phyloP scores from a whole-genome alignment of 2,888 invertebrate genomes.

The Malacosoma neustria region DNA sequence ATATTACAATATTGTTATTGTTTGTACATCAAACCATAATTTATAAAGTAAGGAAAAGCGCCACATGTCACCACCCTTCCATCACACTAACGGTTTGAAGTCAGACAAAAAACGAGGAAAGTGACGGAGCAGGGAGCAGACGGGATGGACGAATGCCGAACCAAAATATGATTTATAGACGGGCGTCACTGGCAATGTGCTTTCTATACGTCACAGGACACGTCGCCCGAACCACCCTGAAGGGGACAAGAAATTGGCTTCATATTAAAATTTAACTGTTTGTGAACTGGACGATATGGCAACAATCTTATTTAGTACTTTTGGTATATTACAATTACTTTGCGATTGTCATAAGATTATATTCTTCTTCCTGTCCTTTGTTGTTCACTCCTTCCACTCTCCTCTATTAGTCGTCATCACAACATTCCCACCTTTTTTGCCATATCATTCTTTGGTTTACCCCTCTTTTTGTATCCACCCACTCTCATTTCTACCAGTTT shows the following conservation, averaged over 20 bases:
- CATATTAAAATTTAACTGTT: neutral
- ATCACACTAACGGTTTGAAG: conserved; percentile 46
- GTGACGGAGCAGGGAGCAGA: conserved; percentile 44
- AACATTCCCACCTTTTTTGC: no score
- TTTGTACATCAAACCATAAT: conserved; percentile 14
- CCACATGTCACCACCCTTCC: conserved; percentile 57
- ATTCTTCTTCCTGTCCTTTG: no score
- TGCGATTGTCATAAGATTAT: no score
- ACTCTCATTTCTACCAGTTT: no score
- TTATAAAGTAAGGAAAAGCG: conserved; percentile 21
- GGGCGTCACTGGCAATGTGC: conserved; percentile 66
- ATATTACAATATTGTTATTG: no score
- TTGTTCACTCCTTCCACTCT: no score
- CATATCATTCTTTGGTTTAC: no score
- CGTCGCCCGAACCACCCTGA: conserved; percentile 35
- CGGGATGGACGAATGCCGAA: conserved; percentile 55
- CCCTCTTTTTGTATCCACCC: no score
- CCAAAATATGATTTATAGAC: conserved; percentile 71
- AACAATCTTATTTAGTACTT: no score
- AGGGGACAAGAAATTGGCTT: conserved; percentile 3
- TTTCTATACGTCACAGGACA: conserved; percentile 59
- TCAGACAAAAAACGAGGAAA: conserved; percentile 71
- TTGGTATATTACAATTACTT: no score
- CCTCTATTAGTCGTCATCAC: no score
- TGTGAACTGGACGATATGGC: neutral